Evolutionary conservation across 2,113 vertebrate species (phyloP), one percentile per base, ranked within the genome.

Genomic region (Forbesichthys papilliferus): DNA sequence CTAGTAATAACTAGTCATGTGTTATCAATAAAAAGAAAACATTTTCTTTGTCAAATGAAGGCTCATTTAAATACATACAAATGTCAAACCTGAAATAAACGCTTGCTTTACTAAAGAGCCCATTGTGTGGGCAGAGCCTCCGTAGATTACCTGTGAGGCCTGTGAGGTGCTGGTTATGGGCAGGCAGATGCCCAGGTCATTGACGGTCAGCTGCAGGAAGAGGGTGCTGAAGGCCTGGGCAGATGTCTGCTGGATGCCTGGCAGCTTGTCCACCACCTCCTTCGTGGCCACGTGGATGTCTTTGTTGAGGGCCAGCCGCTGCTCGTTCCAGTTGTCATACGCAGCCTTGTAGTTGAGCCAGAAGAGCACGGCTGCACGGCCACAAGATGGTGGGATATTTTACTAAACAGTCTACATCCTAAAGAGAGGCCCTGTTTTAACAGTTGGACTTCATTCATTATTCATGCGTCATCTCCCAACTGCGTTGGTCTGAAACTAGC

Each of bases 301-400:
- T 55, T 96, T 98, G 87, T 97, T 96, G 49, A 99, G 92, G 64
- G 97, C 97, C 95, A 99, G 73, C 34, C 97, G 93, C 84, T 99
- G 97, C 71, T 99, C 97, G 47, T 99, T 99, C 98, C 98, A 99
- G 84, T 98, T 98, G 87, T 99, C 97, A 59, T 99, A 99, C 0
- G 98, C 98, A 10, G 97, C 98, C 73, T 99, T 99, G 89, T 99
- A 99, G 88, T 99, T 99, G 80, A 99, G 93, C 98, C 98, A 99
- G 84, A 99, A 99, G 0, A 99, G 93, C 48, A 99, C 98, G 83
- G 98, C 97, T 99, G 88, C 76, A 64, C 68, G 42, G 12, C n/a
- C n/a, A 70, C 46, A 68, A 64, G 47, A 27, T 27, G 27, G 27
- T 27, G 5, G 63, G 2, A 64, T 13, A 0, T 9, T 18, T 27